Conservation (phyloP, 2,113 vertebrate genomes). For the Pantherophis guttatus region DNA sequence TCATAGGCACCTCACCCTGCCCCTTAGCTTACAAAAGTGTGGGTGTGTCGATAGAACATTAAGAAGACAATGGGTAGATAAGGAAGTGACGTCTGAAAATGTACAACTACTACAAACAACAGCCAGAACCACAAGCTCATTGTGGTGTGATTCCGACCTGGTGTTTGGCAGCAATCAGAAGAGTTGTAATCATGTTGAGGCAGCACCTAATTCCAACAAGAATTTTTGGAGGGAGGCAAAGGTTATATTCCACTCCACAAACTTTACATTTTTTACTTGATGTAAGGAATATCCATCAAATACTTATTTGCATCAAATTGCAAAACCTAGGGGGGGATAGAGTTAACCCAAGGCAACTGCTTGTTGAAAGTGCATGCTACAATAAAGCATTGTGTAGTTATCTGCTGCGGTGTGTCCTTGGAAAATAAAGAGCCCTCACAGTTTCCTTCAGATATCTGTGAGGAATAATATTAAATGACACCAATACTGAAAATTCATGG, state of each 20-base stretch:
- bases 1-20: neutral
- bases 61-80: neutral
- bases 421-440: neutral
- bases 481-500: neutral
- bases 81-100: neutral
- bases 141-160: neutral
- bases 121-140: neutral
- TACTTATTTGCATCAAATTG: neutral
- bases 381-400: neutral
- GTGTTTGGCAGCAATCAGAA: neutral
- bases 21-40: neutral
- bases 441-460: neutral
- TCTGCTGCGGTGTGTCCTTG: neutral
- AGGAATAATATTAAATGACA: neutral
- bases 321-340: neutral
- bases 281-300: neutral
- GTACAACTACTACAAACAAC: neutral
- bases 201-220: neutral
- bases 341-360: neutral
- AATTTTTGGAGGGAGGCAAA: neutral
- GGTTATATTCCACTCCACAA: neutral
- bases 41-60: neutral
- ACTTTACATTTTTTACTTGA: neutral
- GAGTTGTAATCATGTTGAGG: neutral
- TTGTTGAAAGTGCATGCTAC: neutral